Evolutionary conservation across 1,140 invertebrate genomes (phyloP).

Genomic region (Panagrolaimus sp.): DNA sequence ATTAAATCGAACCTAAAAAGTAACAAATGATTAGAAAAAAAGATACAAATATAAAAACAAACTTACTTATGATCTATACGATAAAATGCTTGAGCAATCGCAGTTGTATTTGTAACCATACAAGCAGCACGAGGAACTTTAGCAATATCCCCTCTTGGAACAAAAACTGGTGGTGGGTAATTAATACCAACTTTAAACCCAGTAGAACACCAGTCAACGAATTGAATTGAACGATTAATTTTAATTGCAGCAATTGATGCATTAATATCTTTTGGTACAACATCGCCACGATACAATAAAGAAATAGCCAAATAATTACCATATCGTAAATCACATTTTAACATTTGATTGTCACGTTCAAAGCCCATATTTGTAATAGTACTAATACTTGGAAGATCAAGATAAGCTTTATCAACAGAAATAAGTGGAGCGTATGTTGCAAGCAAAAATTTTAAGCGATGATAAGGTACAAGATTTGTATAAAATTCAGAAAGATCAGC

Average conservation of each 20-base stretch:
- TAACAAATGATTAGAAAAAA: no score
- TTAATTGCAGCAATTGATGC: slow-evolving; percentile 77
- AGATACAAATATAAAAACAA: no score
- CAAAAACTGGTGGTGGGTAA: slow-evolving; percentile 45
- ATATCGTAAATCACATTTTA: slow-evolving; percentile 79
- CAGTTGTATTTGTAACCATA: no score
- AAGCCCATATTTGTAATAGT: slow-evolving; percentile 81
- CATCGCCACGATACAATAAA: slow-evolving; percentile 74
- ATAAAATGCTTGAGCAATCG: no score
- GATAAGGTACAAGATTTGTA: slow-evolving; percentile 64
- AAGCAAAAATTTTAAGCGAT: slow-evolving; percentile 67
- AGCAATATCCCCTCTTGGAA: no score
- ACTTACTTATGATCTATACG: no score
- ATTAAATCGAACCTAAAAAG: no score
- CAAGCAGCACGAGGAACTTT: no score
- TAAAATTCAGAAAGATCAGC: slow-evolving; percentile 83
- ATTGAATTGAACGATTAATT: slow-evolving; percentile 75
- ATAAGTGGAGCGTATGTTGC: slow-evolving; percentile 60
- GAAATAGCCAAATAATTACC: slow-evolving; percentile 79
- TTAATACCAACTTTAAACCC: slow-evolving; percentile 60
- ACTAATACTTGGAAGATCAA: slow-evolving; percentile 66
- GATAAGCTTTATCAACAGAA: slow-evolving; percentile 25
- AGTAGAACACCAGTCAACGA: slow-evolving; percentile 84
- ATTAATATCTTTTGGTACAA: slow-evolving; percentile 74
- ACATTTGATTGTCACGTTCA: slow-evolving; percentile 82